phyloP scores from a whole-genome alignment of 2,888 invertebrate genomes.

The Dexiosoma caninum region DNA sequence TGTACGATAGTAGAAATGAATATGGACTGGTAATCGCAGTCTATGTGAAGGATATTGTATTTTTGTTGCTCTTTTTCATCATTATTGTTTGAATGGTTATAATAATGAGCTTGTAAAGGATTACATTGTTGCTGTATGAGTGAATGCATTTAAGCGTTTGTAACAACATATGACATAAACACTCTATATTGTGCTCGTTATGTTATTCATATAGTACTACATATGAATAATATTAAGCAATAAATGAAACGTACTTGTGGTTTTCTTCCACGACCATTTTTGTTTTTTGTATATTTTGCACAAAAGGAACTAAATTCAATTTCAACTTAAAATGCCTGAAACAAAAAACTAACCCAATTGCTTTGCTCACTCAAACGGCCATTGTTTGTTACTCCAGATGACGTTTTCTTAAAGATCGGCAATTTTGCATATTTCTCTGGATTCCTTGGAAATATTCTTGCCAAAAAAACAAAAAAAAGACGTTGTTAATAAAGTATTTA shows the following conservation, averaged over 20 bases:
- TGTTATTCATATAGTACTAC: conserved; percentile 4
- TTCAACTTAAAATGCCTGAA: not conserved
- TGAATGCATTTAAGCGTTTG: conserved; percentile 50
- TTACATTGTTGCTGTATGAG: conserved; percentile 33
- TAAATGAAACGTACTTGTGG: conserved; percentile 36
- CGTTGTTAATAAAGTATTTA: too few relatives aligned
- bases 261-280: conserved; percentile 27
- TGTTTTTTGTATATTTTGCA: conserved; percentile 23
- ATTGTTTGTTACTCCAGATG: too few relatives aligned
- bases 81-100: conserved; percentile 37
- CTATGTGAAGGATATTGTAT: conserved; percentile 1
- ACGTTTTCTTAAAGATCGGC: too few relatives aligned
- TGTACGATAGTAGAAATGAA: not conserved
- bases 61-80: not conserved
- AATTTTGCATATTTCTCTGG: too few relatives aligned
- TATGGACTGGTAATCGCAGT: not conserved
- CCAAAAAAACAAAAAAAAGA: too few relatives aligned
- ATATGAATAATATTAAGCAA: conserved; percentile 11
- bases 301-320: not conserved
- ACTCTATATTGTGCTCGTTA: conserved; percentile 33
- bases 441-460: too few relatives aligned
- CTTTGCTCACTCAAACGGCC: too few relatives aligned
- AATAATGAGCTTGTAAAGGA: conserved; percentile 52
- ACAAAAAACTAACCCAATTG: too few relatives aligned
- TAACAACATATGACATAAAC: conserved; percentile 56